These are phyloP conservation scores for Rhadina sibilatrix DNA, from an alignment of 2,113 vertebrate species.

Conservation along the genomic window DNA sequence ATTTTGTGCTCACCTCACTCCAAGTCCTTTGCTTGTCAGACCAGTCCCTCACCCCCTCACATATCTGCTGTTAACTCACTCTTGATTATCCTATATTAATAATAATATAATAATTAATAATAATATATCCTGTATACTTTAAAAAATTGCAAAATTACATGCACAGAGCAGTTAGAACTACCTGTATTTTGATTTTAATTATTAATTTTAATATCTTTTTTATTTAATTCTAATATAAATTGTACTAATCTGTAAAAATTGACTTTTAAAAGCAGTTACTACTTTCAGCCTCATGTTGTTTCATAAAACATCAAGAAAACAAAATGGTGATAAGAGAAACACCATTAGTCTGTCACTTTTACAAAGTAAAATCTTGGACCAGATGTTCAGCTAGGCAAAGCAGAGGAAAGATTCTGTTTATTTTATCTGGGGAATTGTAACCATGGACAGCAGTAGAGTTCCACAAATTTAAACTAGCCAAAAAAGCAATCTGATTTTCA, in stretches of 20 bases:
- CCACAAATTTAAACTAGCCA: background rate
- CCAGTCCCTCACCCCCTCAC: background rate
- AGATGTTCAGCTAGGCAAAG: background rate
- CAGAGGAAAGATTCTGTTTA: background rate
- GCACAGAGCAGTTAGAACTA: background rate
- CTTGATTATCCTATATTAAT: background rate
- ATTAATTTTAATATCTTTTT: background rate
- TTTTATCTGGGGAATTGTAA: background rate
- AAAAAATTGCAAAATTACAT: background rate
- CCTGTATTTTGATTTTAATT: background rate
- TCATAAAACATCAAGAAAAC: background rate
- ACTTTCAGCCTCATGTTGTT: background rate
- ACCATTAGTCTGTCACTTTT: background rate
- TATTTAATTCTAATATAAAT: background rate
- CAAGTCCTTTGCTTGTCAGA: background rate
- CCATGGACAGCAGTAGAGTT: background rate
- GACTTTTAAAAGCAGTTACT: background rate
- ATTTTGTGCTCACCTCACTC: background rate
- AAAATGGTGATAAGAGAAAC: background rate
- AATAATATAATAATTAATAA: too few species aligned
- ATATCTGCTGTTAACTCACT: background rate
- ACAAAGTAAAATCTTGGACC: background rate
- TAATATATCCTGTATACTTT: too few species aligned
- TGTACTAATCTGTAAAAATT: background rate
- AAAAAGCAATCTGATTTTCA: background rate